These are phyloP conservation scores for Phyllotreta striolata DNA, from an alignment of 2,888 invertebrate genomes.

Conservation along the genomic window DNA sequence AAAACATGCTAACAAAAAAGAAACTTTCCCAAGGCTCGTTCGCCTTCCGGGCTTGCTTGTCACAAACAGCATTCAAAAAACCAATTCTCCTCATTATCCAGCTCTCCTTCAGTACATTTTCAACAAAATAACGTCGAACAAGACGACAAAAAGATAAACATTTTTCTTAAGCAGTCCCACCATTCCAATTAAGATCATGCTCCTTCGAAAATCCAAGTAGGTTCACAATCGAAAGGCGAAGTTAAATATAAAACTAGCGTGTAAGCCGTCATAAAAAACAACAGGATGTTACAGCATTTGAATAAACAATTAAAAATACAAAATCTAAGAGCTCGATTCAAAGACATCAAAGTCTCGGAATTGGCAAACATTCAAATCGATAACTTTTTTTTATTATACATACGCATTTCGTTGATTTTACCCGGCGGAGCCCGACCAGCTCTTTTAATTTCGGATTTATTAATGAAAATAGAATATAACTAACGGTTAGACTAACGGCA, in stretches of 20 bases:
- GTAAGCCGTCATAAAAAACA: constrained; percentile 38
- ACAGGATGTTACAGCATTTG: constrained; percentile 46
- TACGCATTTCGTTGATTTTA: constrained; percentile 14
- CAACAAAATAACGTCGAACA: too few species aligned
- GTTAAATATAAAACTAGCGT: constrained; percentile 38
- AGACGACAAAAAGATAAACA: too few species aligned
- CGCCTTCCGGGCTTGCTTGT: too few species aligned
- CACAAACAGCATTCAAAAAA: too few species aligned
- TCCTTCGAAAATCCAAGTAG: too few species aligned
- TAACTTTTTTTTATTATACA: constrained; percentile 7
- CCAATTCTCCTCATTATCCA: too few species aligned
- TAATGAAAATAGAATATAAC: constrained; percentile 30
- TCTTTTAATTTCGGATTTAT: constrained; percentile 25
- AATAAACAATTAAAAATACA: constrained; percentile 44
- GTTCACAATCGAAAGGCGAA: background rate
- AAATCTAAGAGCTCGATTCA: constrained; percentile 32
- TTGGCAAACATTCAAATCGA: constrained; percentile 24
- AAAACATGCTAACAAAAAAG: too few species aligned
- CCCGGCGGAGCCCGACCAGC: constrained; percentile 4
- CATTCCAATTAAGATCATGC: too few species aligned
- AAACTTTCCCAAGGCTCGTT: too few species aligned
- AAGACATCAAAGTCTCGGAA: constrained; percentile 20
- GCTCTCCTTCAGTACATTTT: too few species aligned
- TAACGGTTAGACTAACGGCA: constrained; percentile 30
- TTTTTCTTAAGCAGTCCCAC: too few species aligned